Conservation (phyloP, 2,888 invertebrate genomes). For the Drosophila fulvimacula region DNA sequence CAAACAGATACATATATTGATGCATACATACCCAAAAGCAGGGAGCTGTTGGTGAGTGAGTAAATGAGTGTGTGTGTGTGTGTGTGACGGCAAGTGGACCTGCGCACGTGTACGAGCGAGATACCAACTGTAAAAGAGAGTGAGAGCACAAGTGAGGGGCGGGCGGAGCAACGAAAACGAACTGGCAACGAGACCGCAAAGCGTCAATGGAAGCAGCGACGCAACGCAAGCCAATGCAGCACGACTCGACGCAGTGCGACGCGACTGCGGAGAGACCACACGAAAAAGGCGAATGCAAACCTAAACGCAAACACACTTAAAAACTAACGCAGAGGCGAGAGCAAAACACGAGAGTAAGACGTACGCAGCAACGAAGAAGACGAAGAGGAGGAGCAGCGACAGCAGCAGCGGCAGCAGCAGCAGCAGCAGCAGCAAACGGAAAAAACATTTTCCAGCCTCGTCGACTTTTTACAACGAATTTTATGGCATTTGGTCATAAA, state of each 20-base stretch:
- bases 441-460: constrained; percentile 80
- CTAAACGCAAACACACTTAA: constrained; percentile 49
- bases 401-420: not conserved
- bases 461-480: constrained; percentile 84
- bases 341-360: constrained; percentile 29
- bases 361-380: constrained; percentile 10
- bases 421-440: constrained; percentile 62
- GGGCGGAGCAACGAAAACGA: constrained; percentile 51
- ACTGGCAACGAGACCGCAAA: constrained; percentile 48
- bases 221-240: constrained; percentile 20
- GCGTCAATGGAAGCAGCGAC: constrained; percentile 49
- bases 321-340: constrained; percentile 33
- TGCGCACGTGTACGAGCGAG: constrained; percentile 47
- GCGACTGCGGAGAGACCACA: constrained; percentile 24
- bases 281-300: constrained; percentile 36
- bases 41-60: constrained; percentile 13
- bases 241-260: constrained; percentile 24
- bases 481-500: constrained; percentile 85
- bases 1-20: constrained; percentile 46
- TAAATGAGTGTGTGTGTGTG: constrained; percentile 1
- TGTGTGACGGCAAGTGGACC: constrained; percentile 24
- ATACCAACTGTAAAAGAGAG: constrained; percentile 28
- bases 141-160: constrained; percentile 30
- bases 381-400: constrained; percentile 14
- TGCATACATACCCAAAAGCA: constrained; percentile 15